Evolutionary conservation across 2,113 vertebrate genomes (phyloP).

Genomic region (Philantomba maxwellii): DNA sequence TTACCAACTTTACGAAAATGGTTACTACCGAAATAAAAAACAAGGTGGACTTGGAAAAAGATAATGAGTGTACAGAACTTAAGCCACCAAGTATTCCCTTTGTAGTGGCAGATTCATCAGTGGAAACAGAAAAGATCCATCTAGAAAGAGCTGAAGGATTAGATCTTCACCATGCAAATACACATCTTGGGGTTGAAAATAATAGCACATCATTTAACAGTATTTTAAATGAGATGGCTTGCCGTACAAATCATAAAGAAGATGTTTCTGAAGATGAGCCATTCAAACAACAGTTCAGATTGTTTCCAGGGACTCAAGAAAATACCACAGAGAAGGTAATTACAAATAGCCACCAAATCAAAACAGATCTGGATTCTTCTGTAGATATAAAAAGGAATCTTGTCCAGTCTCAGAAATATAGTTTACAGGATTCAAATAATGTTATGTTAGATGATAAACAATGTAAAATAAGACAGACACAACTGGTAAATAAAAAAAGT

Average conservation of each 20-base stretch:
- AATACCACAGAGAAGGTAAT: conserved; percentile 48
- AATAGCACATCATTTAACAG: conserved; percentile 3
- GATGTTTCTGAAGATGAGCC: conserved; percentile 46
- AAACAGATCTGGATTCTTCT: conserved; percentile 61
- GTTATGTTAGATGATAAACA: conserved; percentile 42
- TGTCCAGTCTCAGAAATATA: conserved; percentile 44
- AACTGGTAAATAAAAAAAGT: conserved; percentile 12
- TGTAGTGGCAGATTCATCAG: background rate
- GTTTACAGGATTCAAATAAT: conserved; percentile 48
- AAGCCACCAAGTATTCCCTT: conserved; percentile 37
- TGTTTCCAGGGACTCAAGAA: conserved; percentile 45
- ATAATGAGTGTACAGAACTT: conserved; percentile 47
- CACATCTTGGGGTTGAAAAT: conserved; percentile 19
- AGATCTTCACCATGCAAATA: conserved; percentile 47
- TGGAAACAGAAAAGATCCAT: conserved; percentile 44
- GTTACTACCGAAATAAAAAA: conserved; percentile 48
- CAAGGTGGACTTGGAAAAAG: conserved; percentile 44
- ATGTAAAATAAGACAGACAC: conserved; percentile 30
- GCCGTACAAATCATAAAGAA: conserved; percentile 54
- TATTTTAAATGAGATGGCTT: conserved; percentile 40
- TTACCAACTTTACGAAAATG: conserved; percentile 65
- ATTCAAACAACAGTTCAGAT: conserved; percentile 50
- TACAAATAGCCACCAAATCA: conserved; percentile 44
- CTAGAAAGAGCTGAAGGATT: conserved; percentile 51
- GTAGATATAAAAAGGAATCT: conserved; percentile 61